Evolutionary conservation across 1,140 invertebrate species (phyloP).

Genomic region (Hyles euphorbiae): DNA sequence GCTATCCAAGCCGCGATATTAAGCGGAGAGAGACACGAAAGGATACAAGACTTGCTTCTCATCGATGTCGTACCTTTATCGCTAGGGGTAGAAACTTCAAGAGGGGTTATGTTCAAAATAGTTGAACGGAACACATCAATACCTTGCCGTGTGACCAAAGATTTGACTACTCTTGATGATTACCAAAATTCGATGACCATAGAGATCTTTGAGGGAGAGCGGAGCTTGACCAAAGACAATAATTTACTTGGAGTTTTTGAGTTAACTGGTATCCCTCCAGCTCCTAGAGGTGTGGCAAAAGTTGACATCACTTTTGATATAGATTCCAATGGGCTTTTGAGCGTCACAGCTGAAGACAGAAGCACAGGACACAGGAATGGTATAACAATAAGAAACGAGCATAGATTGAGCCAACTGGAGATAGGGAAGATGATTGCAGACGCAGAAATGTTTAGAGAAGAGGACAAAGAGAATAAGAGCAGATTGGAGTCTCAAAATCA

Average conservation of each 20-base stretch:
- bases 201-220: conserved; percentile 57
- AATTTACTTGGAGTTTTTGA: conserved; percentile 51
- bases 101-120: conserved; percentile 79
- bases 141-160: conserved; percentile 64
- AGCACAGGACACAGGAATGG: conserved; percentile 62
- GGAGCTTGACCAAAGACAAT: conserved; percentile 49
- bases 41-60: conserved; percentile 68
- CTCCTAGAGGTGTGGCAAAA: conserved; percentile 44
- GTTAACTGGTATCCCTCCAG: conserved; percentile 46
- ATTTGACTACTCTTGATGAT: conserved; percentile 53
- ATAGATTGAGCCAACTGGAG: conserved; percentile 60
- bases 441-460: conserved; percentile 76
- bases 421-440: conserved; percentile 78
- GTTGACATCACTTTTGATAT: conserved; percentile 53
- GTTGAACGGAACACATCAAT: conserved; percentile 82
- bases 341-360: conserved; percentile 74
- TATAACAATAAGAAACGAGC: conserved; percentile 71
- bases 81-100: conserved; percentile 77
- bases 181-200: conserved; percentile 54
- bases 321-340: conserved; percentile 53
- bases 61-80: conserved; percentile 76
- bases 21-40: conserved; percentile 67
- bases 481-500: conserved; percentile 81
- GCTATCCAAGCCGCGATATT: conserved; percentile 72
- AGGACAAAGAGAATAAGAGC: conserved; percentile 72